Evolutionary conservation across 2,797 vertebrate species (phyloP), one percentile per base, ranked within the genome.

Genomic region (Thripadectes ignobilis): DNA sequence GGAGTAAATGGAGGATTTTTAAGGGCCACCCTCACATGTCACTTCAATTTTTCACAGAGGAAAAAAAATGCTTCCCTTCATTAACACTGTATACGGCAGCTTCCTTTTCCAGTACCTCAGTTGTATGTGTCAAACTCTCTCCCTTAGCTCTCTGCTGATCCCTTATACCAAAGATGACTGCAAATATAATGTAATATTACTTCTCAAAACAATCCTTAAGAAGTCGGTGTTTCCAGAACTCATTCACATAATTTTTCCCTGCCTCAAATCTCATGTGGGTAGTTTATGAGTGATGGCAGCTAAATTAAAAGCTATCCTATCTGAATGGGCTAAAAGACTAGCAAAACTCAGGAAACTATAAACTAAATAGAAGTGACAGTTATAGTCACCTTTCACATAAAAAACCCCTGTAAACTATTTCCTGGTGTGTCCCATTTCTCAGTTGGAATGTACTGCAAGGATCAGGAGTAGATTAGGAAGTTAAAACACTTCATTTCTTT

Each of bases 361-460:
- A 97, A 96, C 97, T 98, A 98, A 98, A 97, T 96, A 97, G 94
- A 98, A 98, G 96, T 98, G 98, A 98, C 98, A 98, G 97, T 98
- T 99, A 98, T 97, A 97, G 97, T 97, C 96, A 98, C 92, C 97
- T 98, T 94, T 96, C 93, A 98, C 94, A 96, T 95, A 95, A 97
- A 86, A 92, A 92, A 96, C 96, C 95, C 94, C 94, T 97, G 96
- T 97, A 95, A 98, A 97, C 97, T 98, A 97, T 98, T 98, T 99
- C 98, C 98, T 98, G 98, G 98, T 98, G 97, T 98, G 98, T 98
- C 97, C 97, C 97, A 96, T 98, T 98, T 98, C 98, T 97, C 97
- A 96, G 97, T 96, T 96, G 97, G 97, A 98, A 98, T 94, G 92
- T 96, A 97, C 95, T 98, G 97, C 95, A 98, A 98, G 97, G 96